Evolutionary conservation across 2,113 vertebrate species (phyloP).

Genomic region (Capra hircus): DNA sequence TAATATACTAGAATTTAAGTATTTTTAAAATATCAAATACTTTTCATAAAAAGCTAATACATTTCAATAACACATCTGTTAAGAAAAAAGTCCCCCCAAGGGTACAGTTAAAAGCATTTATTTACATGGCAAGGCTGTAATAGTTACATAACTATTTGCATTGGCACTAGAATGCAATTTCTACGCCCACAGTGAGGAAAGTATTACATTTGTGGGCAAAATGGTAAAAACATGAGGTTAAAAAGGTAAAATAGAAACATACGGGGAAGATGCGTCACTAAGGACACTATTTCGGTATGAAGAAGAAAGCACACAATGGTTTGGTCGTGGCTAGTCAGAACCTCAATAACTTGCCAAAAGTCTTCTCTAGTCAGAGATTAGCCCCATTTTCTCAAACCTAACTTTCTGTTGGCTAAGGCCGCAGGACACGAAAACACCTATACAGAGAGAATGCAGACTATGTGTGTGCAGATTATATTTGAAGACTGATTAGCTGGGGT

Average conservation of each 20-base stretch:
- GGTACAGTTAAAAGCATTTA: conserved; percentile 25
- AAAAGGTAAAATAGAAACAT: conserved; percentile 44
- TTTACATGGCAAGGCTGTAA: conserved; percentile 17
- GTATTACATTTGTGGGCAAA: conserved; percentile 45
- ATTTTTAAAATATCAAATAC: conserved; percentile 15
- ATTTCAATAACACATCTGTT: conserved; percentile 58
- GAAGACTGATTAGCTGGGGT: neutral
- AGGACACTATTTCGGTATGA: neutral
- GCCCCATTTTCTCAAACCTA: neutral
- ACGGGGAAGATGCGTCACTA: neutral
- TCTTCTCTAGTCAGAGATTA: conserved; percentile 12
- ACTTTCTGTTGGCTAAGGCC: neutral
- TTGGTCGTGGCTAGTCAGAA: neutral
- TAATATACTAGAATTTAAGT: neutral
- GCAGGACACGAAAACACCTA: neutral
- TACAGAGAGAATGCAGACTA: neutral
- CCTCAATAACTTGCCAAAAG: neutral
- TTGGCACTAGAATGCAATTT: conserved; percentile 51
- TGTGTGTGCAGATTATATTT: neutral
- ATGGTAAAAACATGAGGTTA: conserved; percentile 36
- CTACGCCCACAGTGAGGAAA: conserved; percentile 31
- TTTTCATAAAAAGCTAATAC: conserved; percentile 29
- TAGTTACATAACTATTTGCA: conserved; percentile 63
- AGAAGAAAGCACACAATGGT: neutral
- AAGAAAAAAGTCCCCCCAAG: conserved; percentile 27